Percentiles rank a stretch among this genome's conserved stretches.
Evolutionary conservation across 2,797 vertebrate species (phyloP).

Genomic region (Ctenosaura bakeri): DNA sequence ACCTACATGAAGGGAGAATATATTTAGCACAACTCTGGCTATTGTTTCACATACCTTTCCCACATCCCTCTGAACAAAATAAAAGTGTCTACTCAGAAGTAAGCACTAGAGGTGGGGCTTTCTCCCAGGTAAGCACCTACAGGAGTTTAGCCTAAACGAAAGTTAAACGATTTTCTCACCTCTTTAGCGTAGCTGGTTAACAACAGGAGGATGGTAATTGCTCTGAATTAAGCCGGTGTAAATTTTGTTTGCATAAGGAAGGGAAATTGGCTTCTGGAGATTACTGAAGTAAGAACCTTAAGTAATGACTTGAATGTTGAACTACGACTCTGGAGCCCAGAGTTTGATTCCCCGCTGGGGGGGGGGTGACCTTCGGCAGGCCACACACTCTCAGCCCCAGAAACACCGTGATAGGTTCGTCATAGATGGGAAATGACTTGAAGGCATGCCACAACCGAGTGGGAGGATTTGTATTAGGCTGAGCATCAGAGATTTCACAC

Average conservation of each 20-base stretch:
- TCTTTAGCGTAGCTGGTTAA: too few relatives aligned
- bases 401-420: too few relatives aligned
- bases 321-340: too few relatives aligned
- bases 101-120: background rate
- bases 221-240: background rate
- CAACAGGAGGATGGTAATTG: background rate
- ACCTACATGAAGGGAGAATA: too few relatives aligned
- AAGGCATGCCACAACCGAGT: too few relatives aligned
- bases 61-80: background rate
- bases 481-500: background rate
- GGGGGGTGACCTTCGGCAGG: too few relatives aligned
- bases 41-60: too few relatives aligned
- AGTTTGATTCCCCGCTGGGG: too few relatives aligned
- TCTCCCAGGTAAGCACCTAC: background rate
- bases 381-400: too few relatives aligned
- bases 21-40: background rate
- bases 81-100: background rate
- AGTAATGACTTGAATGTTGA: too few relatives aligned
- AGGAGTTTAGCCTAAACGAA: background rate
- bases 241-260: background rate
- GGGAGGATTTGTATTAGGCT: background rate
- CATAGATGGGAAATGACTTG: too few relatives aligned
- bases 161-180: background rate
- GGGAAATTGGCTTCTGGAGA: background rate
- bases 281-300: background rate